Conservation (phyloP, 2,113 vertebrate genomes). For the Diadophis punctatus region DNA sequence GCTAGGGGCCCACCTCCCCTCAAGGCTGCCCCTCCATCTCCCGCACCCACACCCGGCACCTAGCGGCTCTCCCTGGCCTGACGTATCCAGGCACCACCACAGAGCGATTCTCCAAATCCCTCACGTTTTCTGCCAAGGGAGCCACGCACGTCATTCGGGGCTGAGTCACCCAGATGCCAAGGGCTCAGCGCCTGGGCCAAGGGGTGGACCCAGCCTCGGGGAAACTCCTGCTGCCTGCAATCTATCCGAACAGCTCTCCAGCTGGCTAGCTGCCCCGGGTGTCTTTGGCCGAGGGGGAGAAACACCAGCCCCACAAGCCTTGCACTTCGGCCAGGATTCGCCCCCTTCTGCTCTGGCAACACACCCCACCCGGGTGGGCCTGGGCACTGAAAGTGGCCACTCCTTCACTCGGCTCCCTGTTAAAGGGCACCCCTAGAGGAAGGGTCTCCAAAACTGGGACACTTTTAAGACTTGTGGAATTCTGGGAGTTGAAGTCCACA, state of each 20-base stretch:
- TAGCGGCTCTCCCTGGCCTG: neutral
- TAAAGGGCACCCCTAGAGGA: too few relatives aligned
- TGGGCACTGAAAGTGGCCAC: neutral
- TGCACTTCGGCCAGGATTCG: neutral
- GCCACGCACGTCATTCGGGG: too few relatives aligned
- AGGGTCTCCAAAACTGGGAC: neutral
- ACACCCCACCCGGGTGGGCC: neutral
- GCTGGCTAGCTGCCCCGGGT: fast-evolving
- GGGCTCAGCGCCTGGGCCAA: neutral
- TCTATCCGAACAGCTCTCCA: neutral
- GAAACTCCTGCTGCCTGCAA: neutral
- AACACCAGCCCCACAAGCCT: neutral
- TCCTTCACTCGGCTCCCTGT: too few relatives aligned
- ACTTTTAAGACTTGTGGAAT: too few relatives aligned
- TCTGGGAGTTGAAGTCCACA: too few relatives aligned
- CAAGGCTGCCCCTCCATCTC: neutral
- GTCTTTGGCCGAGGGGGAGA: neutral
- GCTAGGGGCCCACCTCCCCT: neutral
- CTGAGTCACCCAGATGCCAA: neutral
- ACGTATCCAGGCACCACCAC: neutral
- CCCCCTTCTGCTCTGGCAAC: neutral
- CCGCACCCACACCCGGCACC: neutral
- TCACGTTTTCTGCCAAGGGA: neutral
- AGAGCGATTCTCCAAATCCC: neutral
- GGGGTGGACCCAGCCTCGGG: neutral